phyloP scores from a whole-genome alignment of 2,113 vertebrate species.

The Clarias macrocephalus region DNA sequence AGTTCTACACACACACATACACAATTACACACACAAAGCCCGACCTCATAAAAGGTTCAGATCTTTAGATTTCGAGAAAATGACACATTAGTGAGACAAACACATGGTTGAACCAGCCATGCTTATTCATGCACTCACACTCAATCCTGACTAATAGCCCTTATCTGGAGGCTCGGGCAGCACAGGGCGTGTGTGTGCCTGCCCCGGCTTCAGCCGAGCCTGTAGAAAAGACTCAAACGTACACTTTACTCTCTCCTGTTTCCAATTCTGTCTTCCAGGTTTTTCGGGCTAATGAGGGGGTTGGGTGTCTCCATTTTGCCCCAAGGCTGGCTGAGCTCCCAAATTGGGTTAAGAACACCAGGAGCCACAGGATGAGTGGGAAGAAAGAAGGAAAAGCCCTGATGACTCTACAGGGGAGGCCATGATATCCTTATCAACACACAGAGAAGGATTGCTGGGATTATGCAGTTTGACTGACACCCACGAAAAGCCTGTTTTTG shows the following conservation, averaged over 20 bases:
- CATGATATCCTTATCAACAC: slow-evolving; percentile 35
- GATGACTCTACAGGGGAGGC: slow-evolving; percentile 30
- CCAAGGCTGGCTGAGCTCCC: slow-evolving; percentile 25
- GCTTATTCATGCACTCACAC: slow-evolving; percentile 38
- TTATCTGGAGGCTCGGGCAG: slow-evolving; percentile 18
- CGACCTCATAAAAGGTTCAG: slow-evolving; percentile 9
- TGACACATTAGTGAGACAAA: slow-evolving; percentile 27
- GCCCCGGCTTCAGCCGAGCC: slow-evolving; percentile 54
- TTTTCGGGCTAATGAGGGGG: slow-evolving; percentile 16
- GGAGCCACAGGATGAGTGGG: neutral
- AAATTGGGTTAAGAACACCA: slow-evolving; percentile 30
- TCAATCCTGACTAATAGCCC: slow-evolving; percentile 43
- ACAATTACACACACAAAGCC: neutral
- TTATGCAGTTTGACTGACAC: slow-evolving; percentile 42
- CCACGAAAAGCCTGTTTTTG: slow-evolving; percentile 37
- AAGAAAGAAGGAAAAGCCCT: slow-evolving; percentile 32
- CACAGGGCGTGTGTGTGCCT: slow-evolving; percentile 61
- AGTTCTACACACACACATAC: neutral
- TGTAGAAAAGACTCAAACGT: slow-evolving; percentile 54
- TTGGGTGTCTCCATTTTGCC: slow-evolving; percentile 26
- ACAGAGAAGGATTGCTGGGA: slow-evolving; percentile 38
- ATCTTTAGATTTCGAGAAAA: slow-evolving; percentile 27
- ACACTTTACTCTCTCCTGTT: slow-evolving; percentile 33
- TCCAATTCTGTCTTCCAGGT: slow-evolving; percentile 5
- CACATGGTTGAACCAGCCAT: slow-evolving; percentile 21